A percentile compares a stretch with the other conserved stretches of the same genome.
These are phyloP conservation scores for Conopomorpha cramerella DNA, from an alignment of 1,140 invertebrate genomes.

Conservation along the genomic window DNA sequence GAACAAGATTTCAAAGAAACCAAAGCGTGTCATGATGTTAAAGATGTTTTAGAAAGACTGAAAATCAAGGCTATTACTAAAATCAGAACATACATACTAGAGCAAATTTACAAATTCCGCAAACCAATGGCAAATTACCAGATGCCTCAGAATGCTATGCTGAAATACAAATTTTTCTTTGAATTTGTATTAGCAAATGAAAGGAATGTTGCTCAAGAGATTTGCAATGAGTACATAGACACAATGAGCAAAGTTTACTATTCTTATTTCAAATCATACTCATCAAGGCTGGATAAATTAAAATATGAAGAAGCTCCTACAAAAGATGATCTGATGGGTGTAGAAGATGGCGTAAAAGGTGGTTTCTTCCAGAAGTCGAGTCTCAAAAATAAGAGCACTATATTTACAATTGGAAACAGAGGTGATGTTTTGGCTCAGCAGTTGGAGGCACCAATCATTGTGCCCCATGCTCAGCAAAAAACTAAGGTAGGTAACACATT, in stretches of 20 bases:
- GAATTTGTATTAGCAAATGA: conserved; percentile 96
- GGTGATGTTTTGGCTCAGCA: conserved; percentile 90
- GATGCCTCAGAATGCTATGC: conserved; percentile 95
- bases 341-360: conserved; percentile 84
- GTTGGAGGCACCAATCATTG: conserved; percentile 93
- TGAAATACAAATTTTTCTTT: conserved; percentile 98
- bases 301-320: conserved; percentile 80
- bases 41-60: conserved; percentile 94
- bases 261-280: conserved; percentile 98
- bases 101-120: conserved; percentile 96
- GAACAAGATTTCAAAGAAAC: conserved; percentile 96
- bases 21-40: conserved; percentile 91
- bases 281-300: conserved; percentile 83
- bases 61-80: conserved; percentile 95
- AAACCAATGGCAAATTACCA: conserved; percentile 99
- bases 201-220: conserved; percentile 91
- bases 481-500: conserved; percentile 80
- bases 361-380: conserved; percentile 77
- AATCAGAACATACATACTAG: conserved; percentile 90
- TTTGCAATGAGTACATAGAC: conserved; percentile 95
- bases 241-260: conserved; percentile 99
- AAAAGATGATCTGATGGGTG: conserved; percentile 95
- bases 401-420: conserved; percentile 89
- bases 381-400: conserved; percentile 80
- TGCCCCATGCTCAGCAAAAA: conserved; percentile 94